A percentile compares a stretch with the other conserved stretches of the same genome.
Evolutionary conservation across 2,797 vertebrate genomes (phyloP).

Genomic region (Lithobates sylvaticus): DNA sequence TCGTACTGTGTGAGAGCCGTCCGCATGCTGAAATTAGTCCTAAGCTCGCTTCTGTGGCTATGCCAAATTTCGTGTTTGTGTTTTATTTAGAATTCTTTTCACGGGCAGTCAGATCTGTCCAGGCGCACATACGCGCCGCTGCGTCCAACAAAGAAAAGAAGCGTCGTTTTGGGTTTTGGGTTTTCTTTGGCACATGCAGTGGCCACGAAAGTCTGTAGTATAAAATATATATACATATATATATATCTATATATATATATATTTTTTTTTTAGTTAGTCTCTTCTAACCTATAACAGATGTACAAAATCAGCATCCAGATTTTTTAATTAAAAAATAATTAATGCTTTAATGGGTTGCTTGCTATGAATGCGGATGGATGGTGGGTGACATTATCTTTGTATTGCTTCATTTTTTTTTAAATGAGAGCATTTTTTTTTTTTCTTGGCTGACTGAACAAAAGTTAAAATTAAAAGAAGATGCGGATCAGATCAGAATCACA

Average conservation of each 20-base stretch:
- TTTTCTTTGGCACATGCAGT: slow-evolving; percentile 83
- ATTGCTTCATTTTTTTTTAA: slow-evolving; percentile 77
- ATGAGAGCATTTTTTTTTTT: slow-evolving; percentile 72
- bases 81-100: slow-evolving; percentile 89
- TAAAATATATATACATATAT: slow-evolving; percentile 45
- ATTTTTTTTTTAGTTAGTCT: slow-evolving; percentile 74
- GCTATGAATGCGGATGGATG: slow-evolving; percentile 83
- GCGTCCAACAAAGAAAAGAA: slow-evolving; percentile 81
- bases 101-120: slow-evolving; percentile 84
- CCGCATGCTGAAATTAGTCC: slow-evolving; percentile 86
- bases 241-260: slow-evolving; percentile 73
- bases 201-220: slow-evolving; percentile 78
- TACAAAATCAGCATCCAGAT: slow-evolving; percentile 81
- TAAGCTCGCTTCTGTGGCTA: slow-evolving; percentile 84
- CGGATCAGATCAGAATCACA: slow-evolving; percentile 59
- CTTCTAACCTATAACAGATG: slow-evolving; percentile 87
- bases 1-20: slow-evolving; percentile 87
- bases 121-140: slow-evolving; percentile 81
- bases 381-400: slow-evolving; percentile 81
- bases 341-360: slow-evolving; percentile 82
- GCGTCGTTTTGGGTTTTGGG: slow-evolving; percentile 84
- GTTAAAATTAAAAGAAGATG: slow-evolving; percentile 73
- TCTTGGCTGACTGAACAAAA: slow-evolving; percentile 71
- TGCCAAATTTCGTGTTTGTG: slow-evolving; percentile 88
- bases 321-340: slow-evolving; percentile 88